Conservation (phyloP, 2,113 vertebrate genomes). For the Capreolus pygargus region DNA sequence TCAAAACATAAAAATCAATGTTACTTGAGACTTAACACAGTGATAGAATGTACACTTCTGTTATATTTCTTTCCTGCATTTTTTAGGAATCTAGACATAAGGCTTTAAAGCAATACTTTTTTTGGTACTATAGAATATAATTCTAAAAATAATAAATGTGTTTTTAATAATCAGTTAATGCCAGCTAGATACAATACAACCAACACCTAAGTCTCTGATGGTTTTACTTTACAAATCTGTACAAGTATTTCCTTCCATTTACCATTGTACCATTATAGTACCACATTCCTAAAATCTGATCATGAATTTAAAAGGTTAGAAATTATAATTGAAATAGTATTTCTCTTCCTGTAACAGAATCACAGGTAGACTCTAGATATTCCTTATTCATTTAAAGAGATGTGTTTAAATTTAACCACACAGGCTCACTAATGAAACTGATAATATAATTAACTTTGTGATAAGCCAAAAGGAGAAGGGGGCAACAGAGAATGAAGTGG, state of each 20-base stretch:
- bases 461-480: background rate
- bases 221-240: background rate
- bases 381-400: conserved; percentile 16
- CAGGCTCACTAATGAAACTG: background rate
- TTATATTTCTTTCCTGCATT: background rate
- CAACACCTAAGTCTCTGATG: background rate
- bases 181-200: background rate
- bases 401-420: conserved; percentile 16
- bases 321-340: conserved; percentile 29
- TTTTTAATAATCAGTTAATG: background rate
- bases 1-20: background rate
- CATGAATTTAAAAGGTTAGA: conserved; percentile 33
- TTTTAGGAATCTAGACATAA: background rate
- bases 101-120: background rate
- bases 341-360: background rate
- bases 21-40: conserved; percentile 23
- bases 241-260: background rate
- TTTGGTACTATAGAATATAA: background rate
- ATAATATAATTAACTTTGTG: background rate
- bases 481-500: background rate
- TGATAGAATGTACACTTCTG: background rate
- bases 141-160: conserved; percentile 27
- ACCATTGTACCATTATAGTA: background rate
- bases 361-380: background rate
- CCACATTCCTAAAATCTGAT: conserved; percentile 1